phyloP scores from a whole-genome alignment of 2,888 invertebrate species.

The Nebria brevicollis region DNA sequence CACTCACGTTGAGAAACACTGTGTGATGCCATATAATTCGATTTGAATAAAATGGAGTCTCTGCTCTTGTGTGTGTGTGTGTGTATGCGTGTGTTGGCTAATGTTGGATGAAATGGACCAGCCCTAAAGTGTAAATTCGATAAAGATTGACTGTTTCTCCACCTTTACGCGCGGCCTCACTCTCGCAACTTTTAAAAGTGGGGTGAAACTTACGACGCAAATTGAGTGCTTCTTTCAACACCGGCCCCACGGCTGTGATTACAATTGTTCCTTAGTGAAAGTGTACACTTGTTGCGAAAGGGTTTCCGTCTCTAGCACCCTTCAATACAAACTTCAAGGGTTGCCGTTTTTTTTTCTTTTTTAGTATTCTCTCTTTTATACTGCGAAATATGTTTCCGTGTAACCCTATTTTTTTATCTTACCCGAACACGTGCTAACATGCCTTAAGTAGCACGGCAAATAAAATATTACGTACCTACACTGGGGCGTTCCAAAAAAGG shows the following conservation, averaged over 20 bases:
- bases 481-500: too few species aligned
- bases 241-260: slow-evolving; percentile 10
- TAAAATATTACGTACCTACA: too few species aligned
- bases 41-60: slow-evolving; percentile 44
- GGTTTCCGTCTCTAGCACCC: slow-evolving; percentile 21
- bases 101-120: slow-evolving; percentile 59
- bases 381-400: slow-evolving; percentile 6
- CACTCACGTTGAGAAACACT: neutral
- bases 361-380: neutral
- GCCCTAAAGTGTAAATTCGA: slow-evolving; percentile 61
- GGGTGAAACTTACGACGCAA: slow-evolving; percentile 41
- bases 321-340: neutral
- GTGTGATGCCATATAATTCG: slow-evolving; percentile 23
- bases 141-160: slow-evolving; percentile 57
- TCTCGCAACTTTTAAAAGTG: slow-evolving; percentile 40
- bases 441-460: neutral
- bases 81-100: slow-evolving; percentile 45
- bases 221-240: slow-evolving; percentile 30
- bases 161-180: slow-evolving; percentile 34
- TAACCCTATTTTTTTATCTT: neutral
- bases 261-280: slow-evolving; percentile 39
- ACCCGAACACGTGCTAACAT: neutral
- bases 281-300: slow-evolving; percentile 39
- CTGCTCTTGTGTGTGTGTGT: slow-evolving; percentile 25
- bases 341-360: neutral